Percentiles rank a stretch among this genome's conserved stretches.
Evolutionary conservation across 2,888 invertebrate species (phyloP).

Genomic region (Tricholauxania praeusta): DNA sequence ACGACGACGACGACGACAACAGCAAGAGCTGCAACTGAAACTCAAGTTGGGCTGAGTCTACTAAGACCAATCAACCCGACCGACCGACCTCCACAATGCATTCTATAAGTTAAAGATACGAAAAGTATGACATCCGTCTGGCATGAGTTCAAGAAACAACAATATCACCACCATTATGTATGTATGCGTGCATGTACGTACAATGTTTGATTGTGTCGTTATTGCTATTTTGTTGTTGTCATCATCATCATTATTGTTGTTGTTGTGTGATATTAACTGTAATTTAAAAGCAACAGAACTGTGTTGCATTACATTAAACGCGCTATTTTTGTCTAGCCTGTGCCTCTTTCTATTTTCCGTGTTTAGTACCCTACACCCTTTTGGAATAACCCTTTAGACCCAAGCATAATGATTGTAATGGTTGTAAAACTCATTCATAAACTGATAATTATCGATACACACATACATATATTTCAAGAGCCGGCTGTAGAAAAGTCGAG

Average conservation of each 20-base stretch:
- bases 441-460: no score
- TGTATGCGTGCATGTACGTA: neutral
- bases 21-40: neutral
- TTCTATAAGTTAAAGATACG: conserved; percentile 2
- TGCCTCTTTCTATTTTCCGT: neutral
- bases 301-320: conserved; percentile 18
- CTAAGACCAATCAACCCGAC: conserved; percentile 23
- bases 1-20: neutral
- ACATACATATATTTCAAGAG: no score
- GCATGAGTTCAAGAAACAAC: conserved; percentile 30
- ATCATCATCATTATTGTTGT: conserved; percentile 1
- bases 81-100: conserved; percentile 35
- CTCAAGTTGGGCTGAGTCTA: neutral
- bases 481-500: no score
- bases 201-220: neutral
- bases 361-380: no score
- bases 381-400: no score
- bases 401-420: no score
- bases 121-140: conserved; percentile 18
- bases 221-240: conserved; percentile 13
- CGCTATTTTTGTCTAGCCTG: conserved; percentile 15
- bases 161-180: neutral
- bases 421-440: no score
- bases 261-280: conserved; percentile 20
- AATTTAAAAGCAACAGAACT: conserved; percentile 8